Evolutionary conservation across 2,888 invertebrate species (phyloP), one percentile per base, ranked within the genome.

Genomic region (Eupeodes latifasciatus): DNA sequence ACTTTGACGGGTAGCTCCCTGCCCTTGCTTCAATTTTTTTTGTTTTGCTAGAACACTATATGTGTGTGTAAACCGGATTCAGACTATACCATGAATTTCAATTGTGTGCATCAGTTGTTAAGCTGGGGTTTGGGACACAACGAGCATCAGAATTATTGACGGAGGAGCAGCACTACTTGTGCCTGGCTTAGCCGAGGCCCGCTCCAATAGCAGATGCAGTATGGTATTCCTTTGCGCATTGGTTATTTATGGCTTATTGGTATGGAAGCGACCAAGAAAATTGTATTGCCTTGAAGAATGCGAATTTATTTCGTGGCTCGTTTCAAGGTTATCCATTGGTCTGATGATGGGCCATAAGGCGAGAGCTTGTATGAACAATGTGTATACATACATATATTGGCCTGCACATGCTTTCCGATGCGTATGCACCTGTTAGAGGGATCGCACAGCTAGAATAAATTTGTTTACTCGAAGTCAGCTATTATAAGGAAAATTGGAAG

Each of bases 251-350:
- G 75, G 83, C 87, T 61, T 76, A 81, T 81, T 81, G 77, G 40
- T 59, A 59, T 61, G 76, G 66, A 72, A 69, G 79, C 71, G 53
- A 57, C 76, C 61, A 80, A 62, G 57, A 72, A 61, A 79, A 66
- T 80, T 49, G 76, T 80, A 76, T 83, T 83, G 67, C 83, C 83
- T 80, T 83, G 80, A 76, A 87, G 76, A 87, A 87, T 87, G 75
- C 61, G 87, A 87, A 87, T 83, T 83, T 87, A 79, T 80, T 87
- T 87, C 87, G 87, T 87, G 87, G 76, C 72, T 83, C 49, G 83
- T 83, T 83, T 87, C 87, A 87, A 87, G 87, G 87, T 83, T 87
- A 61, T 80, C 87, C 80, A 80, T 80, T 75, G 57, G 55, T 87
- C 61, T 87, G 82, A 64, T n/a, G 47, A 40, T 27, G 16, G 14